Base-by-base conservation (phyloP, 1,140 invertebrate genomes). In the Pseudomyrmex cubaensis region DNA sequence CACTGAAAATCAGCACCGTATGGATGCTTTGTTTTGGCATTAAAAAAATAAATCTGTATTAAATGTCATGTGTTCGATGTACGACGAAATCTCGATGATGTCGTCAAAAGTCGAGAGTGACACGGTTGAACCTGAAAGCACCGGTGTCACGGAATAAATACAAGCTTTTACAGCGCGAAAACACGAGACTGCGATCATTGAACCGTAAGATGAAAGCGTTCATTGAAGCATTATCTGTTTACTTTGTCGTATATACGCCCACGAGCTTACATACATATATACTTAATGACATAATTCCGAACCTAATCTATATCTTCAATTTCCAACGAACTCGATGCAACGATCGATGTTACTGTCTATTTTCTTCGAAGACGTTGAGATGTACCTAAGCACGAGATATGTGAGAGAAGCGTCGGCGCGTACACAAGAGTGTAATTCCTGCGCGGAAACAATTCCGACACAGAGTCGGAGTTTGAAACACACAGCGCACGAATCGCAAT, bases 151-250 rank as follows among this genome's bases (percentile, higher is more conserved):
- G 66, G 20, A 80, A 80, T 50, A 80, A 72, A 72, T 35, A 20
- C 66, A 48, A 80, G 54, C 56, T 48, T 15, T 25, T 7, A 35
- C 10, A 70, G 15, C 50, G 12, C 20, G 52, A 56, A 57, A 77
- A 77, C 52, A 22, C 44, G 44, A 13, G 44, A 17, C 17, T 22
- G 17, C 35, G 35, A 13, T 78, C 64, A 59, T 70, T 78, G 64
- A 78, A 48, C 76, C 76, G 76, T 13, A 57, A 78, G 76, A 78
- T 78, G 64, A 78, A 78, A 70, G 76, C 20, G 17, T 59, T 17
- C 35, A 46, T 57, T 12, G 76, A 78, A n/a, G 54, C 64, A 48
- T 78, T 48, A 59, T 69, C 44, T 54, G 22, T 52, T 10, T 7
- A 5, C 63, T 69, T 66, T 48, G 44, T 59, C 44, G 54, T 50